Percentiles rank a stretch among this genome's conserved stretches.
Conservation (phyloP, 2,888 invertebrate genomes). For the Phortica okadai region DNA sequence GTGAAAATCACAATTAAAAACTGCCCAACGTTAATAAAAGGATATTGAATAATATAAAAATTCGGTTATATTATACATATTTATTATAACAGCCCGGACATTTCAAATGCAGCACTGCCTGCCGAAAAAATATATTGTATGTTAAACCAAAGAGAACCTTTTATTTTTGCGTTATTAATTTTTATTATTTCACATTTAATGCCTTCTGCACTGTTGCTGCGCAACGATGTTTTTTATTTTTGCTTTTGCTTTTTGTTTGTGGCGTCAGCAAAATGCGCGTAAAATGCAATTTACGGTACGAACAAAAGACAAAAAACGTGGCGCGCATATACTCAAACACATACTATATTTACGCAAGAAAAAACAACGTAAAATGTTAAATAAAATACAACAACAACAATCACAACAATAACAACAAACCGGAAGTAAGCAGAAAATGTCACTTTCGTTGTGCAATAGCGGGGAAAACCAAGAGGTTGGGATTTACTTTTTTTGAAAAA, state of each 20-base stretch:
- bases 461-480: neutral
- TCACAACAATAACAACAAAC: neutral
- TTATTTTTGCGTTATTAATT: slow-evolving; percentile 5
- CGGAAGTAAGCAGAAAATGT: slow-evolving; percentile 13
- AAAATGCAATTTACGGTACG: slow-evolving; percentile 1
- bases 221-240: neutral
- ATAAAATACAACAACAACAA: neutral
- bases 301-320: slow-evolving; percentile 11
- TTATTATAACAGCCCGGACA: neutral
- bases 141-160: neutral
- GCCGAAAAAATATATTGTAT: neutral
- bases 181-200: slow-evolving; percentile 4
- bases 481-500: neutral
- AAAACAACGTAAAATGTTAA: neutral
- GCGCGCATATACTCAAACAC: neutral
- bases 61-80: no score
- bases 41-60: no score
- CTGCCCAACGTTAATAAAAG: no score
- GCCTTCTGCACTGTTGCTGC: neutral
- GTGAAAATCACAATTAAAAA: no score
- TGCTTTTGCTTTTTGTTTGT: neutral
- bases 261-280: slow-evolving; percentile 13
- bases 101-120: neutral
- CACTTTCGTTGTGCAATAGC: neutral
- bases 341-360: neutral